These are phyloP conservation scores for Rhodeus uyekii DNA, from an alignment of 2,797 vertebrate genomes.

Conservation along the genomic window DNA sequence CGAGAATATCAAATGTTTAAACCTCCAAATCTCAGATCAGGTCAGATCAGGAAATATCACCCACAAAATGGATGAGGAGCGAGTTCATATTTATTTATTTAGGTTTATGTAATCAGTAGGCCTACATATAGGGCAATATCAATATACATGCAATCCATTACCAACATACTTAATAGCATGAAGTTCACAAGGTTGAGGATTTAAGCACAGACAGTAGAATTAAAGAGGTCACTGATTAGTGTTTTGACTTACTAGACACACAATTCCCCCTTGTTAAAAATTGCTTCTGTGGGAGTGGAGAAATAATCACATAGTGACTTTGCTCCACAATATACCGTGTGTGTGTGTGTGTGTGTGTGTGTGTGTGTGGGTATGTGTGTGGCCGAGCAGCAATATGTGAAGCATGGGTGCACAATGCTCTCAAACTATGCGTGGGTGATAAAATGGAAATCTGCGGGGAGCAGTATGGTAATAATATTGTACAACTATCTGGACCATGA, in stretches of 20 bases:
- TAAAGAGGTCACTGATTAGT: background rate
- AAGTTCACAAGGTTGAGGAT: background rate
- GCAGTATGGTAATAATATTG: background rate
- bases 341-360: background rate
- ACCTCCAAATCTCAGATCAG: background rate
- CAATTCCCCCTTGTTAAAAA: background rate
- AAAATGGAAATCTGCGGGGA: background rate
- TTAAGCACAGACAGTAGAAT: background rate
- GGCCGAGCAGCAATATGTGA: background rate
- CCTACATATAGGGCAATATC: background rate
- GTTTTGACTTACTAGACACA: background rate
- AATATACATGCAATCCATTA: background rate
- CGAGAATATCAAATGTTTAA: background rate
- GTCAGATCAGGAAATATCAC: background rate
- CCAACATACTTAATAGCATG: background rate
- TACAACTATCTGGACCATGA: background rate
- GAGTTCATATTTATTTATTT: background rate
- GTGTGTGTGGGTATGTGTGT: constrained; percentile 16
- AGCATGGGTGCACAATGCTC: background rate
- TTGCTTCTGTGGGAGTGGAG: background rate
- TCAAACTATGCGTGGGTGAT: background rate
- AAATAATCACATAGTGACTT: background rate
- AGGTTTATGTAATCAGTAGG: background rate
- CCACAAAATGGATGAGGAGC: background rate
- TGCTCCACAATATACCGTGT: background rate